Conservation (phyloP, 2,797 vertebrate genomes). For the Benthosema pterotum region DNA sequence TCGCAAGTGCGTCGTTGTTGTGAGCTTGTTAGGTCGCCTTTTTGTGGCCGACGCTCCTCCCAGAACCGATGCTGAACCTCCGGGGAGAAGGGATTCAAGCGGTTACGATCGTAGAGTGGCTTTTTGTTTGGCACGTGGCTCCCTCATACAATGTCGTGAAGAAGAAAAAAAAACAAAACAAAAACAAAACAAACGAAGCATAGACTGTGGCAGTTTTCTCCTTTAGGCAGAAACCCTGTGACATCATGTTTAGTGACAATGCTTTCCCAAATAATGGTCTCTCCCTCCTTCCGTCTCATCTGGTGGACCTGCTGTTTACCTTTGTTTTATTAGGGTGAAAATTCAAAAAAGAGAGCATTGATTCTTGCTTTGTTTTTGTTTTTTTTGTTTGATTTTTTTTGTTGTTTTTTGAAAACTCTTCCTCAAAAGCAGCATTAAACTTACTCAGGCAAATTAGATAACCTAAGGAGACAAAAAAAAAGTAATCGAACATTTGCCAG, state of each 20-base stretch:
- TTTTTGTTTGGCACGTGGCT: too few species aligned
- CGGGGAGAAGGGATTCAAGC: neutral
- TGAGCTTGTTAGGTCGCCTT: too few species aligned
- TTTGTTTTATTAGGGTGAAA: conserved; percentile 52
- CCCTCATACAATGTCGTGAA: neutral
- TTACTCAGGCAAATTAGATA: conserved; percentile 71
- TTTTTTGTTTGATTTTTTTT: conserved; percentile 2
- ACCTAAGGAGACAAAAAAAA: conserved; percentile 53
- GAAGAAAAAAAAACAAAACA: too few species aligned
- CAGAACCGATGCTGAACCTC: neutral
- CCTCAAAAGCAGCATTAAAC: conserved; percentile 75
- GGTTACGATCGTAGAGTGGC: neutral
- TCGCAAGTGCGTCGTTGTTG: too few species aligned
- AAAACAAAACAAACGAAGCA: too few species aligned
- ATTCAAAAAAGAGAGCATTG: conserved; percentile 51
- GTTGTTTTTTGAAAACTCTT: conserved; percentile 35
- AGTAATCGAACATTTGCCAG: conserved; percentile 49
- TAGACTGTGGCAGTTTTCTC: conserved; percentile 71
- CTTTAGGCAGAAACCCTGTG: conserved; percentile 69
- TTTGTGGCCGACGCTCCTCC: too few species aligned
- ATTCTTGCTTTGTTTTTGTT: conserved; percentile 42
- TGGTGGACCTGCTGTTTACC: conserved; percentile 48
- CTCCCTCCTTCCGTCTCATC: conserved; percentile 29
- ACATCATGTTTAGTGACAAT: conserved; percentile 60
- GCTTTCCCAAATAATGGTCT: conserved; percentile 41